These are phyloP conservation scores for Myzus persicae DNA, from an alignment of 1,140 invertebrate genomes.

Conservation along the genomic window DNA sequence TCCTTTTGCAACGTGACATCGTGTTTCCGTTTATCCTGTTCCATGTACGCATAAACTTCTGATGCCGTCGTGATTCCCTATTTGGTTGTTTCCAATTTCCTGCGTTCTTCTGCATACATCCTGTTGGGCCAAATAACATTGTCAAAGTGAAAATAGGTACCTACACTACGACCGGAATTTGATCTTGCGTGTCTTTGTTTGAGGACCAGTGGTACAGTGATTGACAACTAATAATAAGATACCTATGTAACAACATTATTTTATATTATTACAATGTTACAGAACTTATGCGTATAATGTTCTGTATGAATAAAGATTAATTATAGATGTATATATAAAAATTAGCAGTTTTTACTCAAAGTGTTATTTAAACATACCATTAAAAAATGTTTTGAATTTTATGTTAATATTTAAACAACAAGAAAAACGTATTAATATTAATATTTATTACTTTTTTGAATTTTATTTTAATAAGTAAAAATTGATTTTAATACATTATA, in stretches of 20 bases:
- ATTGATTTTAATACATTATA: too few relatives aligned
- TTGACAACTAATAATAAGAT: not conserved
- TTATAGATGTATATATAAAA: too few relatives aligned
- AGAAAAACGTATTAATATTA: too few relatives aligned
- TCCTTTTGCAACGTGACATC: constrained; percentile 20
- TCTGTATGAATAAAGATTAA: not conserved
- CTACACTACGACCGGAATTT: not conserved
- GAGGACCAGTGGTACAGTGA: not conserved
- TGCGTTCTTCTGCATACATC: not conserved
- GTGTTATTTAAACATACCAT: too few relatives aligned
- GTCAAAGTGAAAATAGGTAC: not conserved
- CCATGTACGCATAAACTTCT: not conserved
- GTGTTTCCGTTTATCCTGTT: constrained; percentile 26
- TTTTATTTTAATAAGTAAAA: too few relatives aligned
- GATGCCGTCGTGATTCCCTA: constrained; percentile 13
- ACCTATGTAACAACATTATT: not conserved
- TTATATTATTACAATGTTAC: not conserved
- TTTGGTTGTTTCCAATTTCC: constrained; percentile 39
- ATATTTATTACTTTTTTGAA: too few relatives aligned
- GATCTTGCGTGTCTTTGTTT: not conserved
- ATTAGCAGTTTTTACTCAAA: too few relatives aligned
- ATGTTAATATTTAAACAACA: too few relatives aligned
- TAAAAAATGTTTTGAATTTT: too few relatives aligned
- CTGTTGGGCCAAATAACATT: not conserved
- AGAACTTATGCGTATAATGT: not conserved